Evolutionary conservation across 2,797 vertebrate genomes (phyloP).

Genomic region (Remorina albescens): DNA sequence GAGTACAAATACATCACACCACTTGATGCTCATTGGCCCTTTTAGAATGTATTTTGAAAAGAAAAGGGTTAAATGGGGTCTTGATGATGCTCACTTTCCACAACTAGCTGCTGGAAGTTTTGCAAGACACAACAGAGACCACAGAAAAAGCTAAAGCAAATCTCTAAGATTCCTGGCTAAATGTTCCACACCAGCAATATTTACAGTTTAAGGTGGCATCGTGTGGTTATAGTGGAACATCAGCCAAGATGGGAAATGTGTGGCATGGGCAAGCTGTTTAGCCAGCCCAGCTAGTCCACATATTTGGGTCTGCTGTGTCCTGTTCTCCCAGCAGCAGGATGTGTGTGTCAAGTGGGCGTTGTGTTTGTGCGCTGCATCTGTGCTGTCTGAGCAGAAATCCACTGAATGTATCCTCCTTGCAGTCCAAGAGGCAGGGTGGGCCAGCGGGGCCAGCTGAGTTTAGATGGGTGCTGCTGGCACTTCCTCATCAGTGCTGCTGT

Average conservation of each 20-base stretch:
- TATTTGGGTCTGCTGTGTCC: constrained; percentile 1
- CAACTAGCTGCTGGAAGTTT: constrained; percentile 46
- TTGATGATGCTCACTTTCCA: constrained; percentile 54
- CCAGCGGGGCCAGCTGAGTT: constrained; percentile 84
- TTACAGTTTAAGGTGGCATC: constrained; percentile 18
- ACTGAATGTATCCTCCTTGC: constrained; percentile 93
- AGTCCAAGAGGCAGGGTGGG: constrained; percentile 91
- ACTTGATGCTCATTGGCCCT: constrained; percentile 72
- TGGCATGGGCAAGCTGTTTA: not conserved
- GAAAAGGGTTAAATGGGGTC: constrained; percentile 74
- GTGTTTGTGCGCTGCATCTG: constrained; percentile 75
- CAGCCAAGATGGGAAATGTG: not conserved
- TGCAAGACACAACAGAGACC: constrained; percentile 22
- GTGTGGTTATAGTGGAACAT: constrained; percentile 20
- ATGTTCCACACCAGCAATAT: constrained; percentile 37
- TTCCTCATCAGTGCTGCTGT: constrained; percentile 52
- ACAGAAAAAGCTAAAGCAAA: not conserved
- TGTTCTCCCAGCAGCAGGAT: constrained; percentile 43
- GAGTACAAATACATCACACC: constrained; percentile 73
- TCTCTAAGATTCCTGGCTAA: not conserved
- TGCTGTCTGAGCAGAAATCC: constrained; percentile 76
- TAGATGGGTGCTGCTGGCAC: constrained; percentile 79
- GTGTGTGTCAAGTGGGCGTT: constrained; percentile 31
- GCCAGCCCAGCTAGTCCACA: not conserved
- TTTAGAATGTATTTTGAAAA: constrained; percentile 87